Base-by-base conservation (phyloP, 2,797 vertebrate genomes). In the Sebastes vulpes region DNA sequence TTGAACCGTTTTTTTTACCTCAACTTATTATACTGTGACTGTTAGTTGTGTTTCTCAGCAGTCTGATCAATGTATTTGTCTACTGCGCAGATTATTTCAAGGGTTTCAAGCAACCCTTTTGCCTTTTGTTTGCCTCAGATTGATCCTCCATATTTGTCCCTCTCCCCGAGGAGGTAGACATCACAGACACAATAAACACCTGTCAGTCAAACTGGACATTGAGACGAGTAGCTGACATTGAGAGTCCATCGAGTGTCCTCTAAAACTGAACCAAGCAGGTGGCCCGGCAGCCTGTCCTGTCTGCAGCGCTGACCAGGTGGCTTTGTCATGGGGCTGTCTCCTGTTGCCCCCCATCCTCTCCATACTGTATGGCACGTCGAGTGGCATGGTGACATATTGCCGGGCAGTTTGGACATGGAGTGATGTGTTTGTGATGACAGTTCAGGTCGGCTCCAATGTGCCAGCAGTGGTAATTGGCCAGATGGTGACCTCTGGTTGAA, bases 401-500 rank as follows among this genome's bases (percentile, higher is more conserved):
- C 50, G 95, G 96, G 95, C 96, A 94, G 92, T 83, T 93, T 91
- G 91, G 94, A 94, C 93, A 93, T 93, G 91, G 93, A 95, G 92
- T 95, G 94, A 94, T 96, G 95, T 97, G 97, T 97, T 96, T 96
- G 97, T 94, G 95, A 96, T 96, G 96, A 96, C 95, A 95, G 95
- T 91, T 95, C 96, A 95, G 96, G 96, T 96, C 94, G 92, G 94
- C 95, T 95, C 95, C 96, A 95, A 94, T 96, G 95, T 97, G 97
- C 96, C 97, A 97, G 95, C 96, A 96, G 95, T 97, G 96, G 97
- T 96, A 97, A 96, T 96, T 96, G 95, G 96, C 96, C 97, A 98
- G 97, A 97, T 97, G 97, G 97, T 97, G 97, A 98, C 97, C 97
- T 95, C 95, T 94, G 95, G 92, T 95, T 97, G 97, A 98, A 97